Evolutionary conservation across 2,113 vertebrate species (phyloP), one percentile per base, ranked within the genome.

Genomic region (Platycercus adscitus): DNA sequence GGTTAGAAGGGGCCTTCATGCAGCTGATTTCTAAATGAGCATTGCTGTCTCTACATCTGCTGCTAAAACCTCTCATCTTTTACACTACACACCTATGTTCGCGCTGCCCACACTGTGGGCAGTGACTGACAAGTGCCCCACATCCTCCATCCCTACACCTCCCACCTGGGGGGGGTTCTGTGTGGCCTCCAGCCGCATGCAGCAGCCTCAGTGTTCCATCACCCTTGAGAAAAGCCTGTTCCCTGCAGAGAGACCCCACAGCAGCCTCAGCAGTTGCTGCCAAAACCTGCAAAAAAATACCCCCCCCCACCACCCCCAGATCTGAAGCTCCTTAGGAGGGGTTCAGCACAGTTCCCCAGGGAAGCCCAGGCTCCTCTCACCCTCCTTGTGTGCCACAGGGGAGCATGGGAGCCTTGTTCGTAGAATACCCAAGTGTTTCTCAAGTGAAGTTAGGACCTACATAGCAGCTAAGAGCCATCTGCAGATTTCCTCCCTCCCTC

Each of bases 311-410:
- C 25, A 6, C n/a, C 33, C 15, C 24, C 0, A 2, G 11, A 50
- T 33, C 29, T 39, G 52, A 24, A 84, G 69, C 37, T 29, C 15
- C 37, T 61, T 3, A 0, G 28, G 29, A 84, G 53, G 43, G 81
- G 43, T 33, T 82, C 37, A 89, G 50, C 1, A 1, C 11, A 28
- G 28, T 17, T 66, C 24, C 10, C 1, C 0, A 2, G 41, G 37
- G n/a, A 76, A 0, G 7, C 4, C 17, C 0, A 0, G 1, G 6
- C 43, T 88, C 20, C 31, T 60, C 23, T 26, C 2, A 0, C 41
- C 12, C 25, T 88, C 19, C 31, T 49, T 47, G 21, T 29, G 25
- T 49, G 37, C 47, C 6, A 8, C 66, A 61, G 29, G 37, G 37
- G 37, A 37, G 37, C 37, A 37, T 8, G 21, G 28, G 31, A 47